Evolutionary conservation across 2,888 invertebrate species (phyloP), one percentile per base, ranked within the genome.

Genomic region (Andrena hattorfiana): DNA sequence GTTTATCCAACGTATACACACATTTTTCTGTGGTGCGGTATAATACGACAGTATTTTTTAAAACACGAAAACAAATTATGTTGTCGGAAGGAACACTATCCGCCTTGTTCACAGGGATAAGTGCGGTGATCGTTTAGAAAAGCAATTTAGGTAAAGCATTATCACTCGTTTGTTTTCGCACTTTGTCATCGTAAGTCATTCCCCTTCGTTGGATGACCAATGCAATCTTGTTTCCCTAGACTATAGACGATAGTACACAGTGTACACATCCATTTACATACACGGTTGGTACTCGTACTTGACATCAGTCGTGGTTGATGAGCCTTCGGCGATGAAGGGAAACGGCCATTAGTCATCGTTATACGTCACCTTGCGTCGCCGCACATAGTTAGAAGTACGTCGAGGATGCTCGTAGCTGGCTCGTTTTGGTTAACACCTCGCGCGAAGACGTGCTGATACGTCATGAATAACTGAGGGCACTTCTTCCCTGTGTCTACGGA

Each of bases 311-410:
- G 86, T 73, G 77, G 86, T 84, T 88, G 88, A 89, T 88, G 88
- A 89, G 88, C 81, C 88, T 72, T 79, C 82, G 77, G 81, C 78
- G 88, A 87, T 83, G 83, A 85, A 84, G 68, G 87, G 83, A 82
- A 87, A 80, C 79, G 79, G 83, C 84, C 89, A 89, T 89, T 89
- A 89, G 86, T 89, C 89, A 89, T 89, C 88, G 89, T 89, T 89
- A 85, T 35, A 69, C 80, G 87, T 89, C 89, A 86, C 74, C 88
- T 88, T 87, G 80, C 68, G 35, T 66, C 73, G 69, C 69, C 66
- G 60, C 76, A 42, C 63, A 51, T 54, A 81, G 67, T 81, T 62
- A 59, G 69, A 77, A 73, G 79, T 77, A 76, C 77, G 79, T 81
- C 70, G 66, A 64, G 74, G 78, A 77, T 71, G 76, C 80, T 80